Evolutionary conservation across 1,140 invertebrate species (phyloP).

Genomic region (Lordiphosa stackelbergi): DNA sequence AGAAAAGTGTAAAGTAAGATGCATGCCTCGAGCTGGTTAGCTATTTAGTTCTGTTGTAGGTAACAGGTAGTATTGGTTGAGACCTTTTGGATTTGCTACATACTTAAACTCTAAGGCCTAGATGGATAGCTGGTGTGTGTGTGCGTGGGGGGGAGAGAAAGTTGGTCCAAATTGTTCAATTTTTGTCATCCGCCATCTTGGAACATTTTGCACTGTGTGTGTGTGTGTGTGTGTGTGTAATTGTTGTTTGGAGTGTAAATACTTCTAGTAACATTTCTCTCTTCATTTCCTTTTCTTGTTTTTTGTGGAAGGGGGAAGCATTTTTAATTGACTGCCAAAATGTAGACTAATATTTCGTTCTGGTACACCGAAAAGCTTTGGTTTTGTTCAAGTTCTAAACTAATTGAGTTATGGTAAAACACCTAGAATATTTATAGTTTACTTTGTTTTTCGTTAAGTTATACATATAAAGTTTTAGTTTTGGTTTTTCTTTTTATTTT

Average conservation of each 20-base stretch:
- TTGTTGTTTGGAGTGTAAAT: too few species aligned
- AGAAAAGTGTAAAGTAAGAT: slow-evolving; percentile 44
- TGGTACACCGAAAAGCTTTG: slow-evolving; percentile 15
- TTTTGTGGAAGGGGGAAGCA: slow-evolving; percentile 22
- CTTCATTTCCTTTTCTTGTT: too few species aligned
- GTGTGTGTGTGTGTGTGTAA: too few species aligned
- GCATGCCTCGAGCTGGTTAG: slow-evolving; percentile 7
- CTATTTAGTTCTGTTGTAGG: neutral
- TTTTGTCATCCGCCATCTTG: slow-evolving; percentile 13
- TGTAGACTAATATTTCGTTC: slow-evolving; percentile 23
- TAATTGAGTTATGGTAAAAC: slow-evolving; percentile 62
- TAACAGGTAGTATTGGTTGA: slow-evolving; percentile 47
- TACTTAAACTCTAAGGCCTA: slow-evolving; percentile 2
- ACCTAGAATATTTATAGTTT: slow-evolving; percentile 43
- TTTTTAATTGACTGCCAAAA: slow-evolving; percentile 54
- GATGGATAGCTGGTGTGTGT: neutral
- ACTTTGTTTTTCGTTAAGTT: slow-evolving; percentile 11
- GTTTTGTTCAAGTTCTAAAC: slow-evolving; percentile 24
- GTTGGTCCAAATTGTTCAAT: slow-evolving; percentile 66
- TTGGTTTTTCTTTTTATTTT: slow-evolving; percentile 13
- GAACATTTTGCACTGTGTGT: slow-evolving; percentile 13
- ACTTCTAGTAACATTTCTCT: too few species aligned
- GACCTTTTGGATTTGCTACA: slow-evolving; percentile 17
- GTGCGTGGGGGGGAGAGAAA: slow-evolving; percentile 9
- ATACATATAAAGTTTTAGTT: slow-evolving; percentile 26